A percentile compares a stretch with the other conserved stretches of the same genome.
Conservation (phyloP, 2,797 vertebrate genomes). For the Manis javanica region DNA sequence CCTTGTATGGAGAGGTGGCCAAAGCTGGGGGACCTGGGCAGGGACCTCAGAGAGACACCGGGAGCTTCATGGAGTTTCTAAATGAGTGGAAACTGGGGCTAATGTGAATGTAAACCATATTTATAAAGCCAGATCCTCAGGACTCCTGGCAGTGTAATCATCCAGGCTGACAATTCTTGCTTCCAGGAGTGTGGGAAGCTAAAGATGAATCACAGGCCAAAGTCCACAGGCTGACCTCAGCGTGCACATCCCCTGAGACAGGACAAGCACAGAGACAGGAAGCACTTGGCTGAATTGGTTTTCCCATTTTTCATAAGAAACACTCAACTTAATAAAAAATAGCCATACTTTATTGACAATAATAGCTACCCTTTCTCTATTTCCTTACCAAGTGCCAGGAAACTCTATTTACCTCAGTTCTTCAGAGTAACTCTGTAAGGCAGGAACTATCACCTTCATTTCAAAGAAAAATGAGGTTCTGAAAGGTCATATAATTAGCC, state of each 20-base stretch:
- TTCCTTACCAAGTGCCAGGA: conserved; percentile 46
- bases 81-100: not conserved
- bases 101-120: not conserved
- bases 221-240: conserved; percentile 26
- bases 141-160: conserved; percentile 17
- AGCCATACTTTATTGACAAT: conserved; percentile 64
- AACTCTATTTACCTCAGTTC: not conserved
- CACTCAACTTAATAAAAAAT: conserved; percentile 69
- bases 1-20: not conserved
- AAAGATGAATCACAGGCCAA: conserved; percentile 36
- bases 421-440: not conserved
- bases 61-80: not conserved
- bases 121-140: not conserved
- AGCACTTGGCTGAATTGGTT: conserved; percentile 52
- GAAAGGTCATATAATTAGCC: conserved; percentile 14
- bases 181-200: conserved; percentile 30
- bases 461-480: not conserved
- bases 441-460: not conserved
- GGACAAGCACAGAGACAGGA: conserved; percentile 46
- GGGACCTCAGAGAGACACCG: not conserved
- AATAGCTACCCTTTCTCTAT: conserved; percentile 59
- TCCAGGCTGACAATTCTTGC: not conserved
- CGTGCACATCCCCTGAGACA: not conserved
- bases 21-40: not conserved
- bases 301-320: conserved; percentile 74